A percentile compares a stretch with the other conserved stretches of the same genome.
Evolutionary conservation across 2,888 invertebrate genomes (phyloP).

Genomic region (Eristalinus aeneus): DNA sequence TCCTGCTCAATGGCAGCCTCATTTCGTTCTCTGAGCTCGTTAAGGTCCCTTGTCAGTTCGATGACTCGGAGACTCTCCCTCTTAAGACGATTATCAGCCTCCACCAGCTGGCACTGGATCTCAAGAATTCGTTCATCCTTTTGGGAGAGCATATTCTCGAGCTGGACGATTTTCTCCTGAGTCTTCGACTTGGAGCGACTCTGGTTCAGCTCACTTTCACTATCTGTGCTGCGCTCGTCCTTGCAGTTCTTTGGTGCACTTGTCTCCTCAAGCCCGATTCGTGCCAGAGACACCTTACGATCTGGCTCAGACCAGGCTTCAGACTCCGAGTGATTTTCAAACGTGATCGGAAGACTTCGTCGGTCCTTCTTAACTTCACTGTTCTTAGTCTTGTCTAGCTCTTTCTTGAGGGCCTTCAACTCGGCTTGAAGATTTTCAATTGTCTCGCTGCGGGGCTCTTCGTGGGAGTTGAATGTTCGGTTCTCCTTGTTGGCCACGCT

Average conservation of each 20-base stretch:
- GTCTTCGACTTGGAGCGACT: constrained; percentile 75
- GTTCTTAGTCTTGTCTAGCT: constrained; percentile 74
- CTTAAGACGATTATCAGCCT: constrained; percentile 78
- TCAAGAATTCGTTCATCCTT: constrained; percentile 80
- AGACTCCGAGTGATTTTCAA: constrained; percentile 84
- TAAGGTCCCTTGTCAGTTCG: constrained; percentile 75
- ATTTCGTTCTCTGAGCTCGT: constrained; percentile 75
- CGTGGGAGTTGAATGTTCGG: constrained; percentile 76
- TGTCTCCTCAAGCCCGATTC: constrained; percentile 86
- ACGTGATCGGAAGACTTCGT: constrained; percentile 76
- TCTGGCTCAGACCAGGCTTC: constrained; percentile 95
- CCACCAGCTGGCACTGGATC: constrained; percentile 78
- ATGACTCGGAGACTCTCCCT: constrained; percentile 77
- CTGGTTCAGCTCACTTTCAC: constrained; percentile 72
- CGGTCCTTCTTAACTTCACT: constrained; percentile 77
- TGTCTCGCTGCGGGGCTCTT: constrained; percentile 72
- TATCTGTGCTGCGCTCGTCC: constrained; percentile 78
- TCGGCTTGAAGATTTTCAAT: constrained; percentile 76
- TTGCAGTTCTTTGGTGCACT: constrained; percentile 64
- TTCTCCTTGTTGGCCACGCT: constrained; percentile 69
- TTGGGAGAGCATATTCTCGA: constrained; percentile 80
- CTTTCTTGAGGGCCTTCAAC: constrained; percentile 76
- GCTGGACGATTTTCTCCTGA: constrained; percentile 80
- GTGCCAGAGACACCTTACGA: constrained; percentile 88
- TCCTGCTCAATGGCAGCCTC: constrained; percentile 59